These are phyloP conservation scores for Xiphophorus couchianus DNA, from an alignment of 2,113 vertebrate species.

Conservation along the genomic window DNA sequence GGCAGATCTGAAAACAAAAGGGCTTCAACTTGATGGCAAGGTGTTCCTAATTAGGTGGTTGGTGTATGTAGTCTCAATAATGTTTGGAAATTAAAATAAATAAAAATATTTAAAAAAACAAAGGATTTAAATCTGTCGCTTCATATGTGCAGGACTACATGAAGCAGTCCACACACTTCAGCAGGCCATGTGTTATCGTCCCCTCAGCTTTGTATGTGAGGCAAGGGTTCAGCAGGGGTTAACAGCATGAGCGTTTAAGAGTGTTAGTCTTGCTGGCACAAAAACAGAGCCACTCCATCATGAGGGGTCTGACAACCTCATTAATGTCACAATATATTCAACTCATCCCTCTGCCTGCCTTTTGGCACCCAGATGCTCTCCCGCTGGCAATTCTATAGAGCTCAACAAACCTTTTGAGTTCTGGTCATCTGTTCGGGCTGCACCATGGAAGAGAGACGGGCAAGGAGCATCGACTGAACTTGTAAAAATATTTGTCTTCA, in stretches of 20 bases:
- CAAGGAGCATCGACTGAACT: conserved; percentile 37
- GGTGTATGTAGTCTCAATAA: background rate
- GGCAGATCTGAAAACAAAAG: too few relatives aligned
- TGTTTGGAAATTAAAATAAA: conserved; percentile 17
- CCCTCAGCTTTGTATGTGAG: conserved; percentile 65
- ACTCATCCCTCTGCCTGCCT: conserved; percentile 63
- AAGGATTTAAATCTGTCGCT: background rate
- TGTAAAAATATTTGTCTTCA: conserved; percentile 58
- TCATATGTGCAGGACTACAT: background rate
- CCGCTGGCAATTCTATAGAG: conserved; percentile 47
- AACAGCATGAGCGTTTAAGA: conserved; percentile 77
- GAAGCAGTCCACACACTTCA: conserved; percentile 39
- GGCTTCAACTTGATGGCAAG: background rate
- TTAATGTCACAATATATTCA: conserved; percentile 82
- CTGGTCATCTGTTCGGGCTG: conserved; percentile 52
- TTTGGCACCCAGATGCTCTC: conserved; percentile 65
- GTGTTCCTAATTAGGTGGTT: background rate
- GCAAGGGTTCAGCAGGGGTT: conserved; percentile 74
- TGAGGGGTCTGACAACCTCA: conserved; percentile 74
- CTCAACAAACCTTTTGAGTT: conserved; percentile 57
- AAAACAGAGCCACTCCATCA: conserved; percentile 79
- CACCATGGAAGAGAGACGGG: conserved; percentile 8
- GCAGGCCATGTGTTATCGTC: conserved; percentile 49
- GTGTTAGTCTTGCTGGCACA: conserved; percentile 74
- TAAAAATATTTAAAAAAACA: background rate